phyloP scores from a whole-genome alignment of 1,140 invertebrate species.

The Drosophila mayri region DNA sequence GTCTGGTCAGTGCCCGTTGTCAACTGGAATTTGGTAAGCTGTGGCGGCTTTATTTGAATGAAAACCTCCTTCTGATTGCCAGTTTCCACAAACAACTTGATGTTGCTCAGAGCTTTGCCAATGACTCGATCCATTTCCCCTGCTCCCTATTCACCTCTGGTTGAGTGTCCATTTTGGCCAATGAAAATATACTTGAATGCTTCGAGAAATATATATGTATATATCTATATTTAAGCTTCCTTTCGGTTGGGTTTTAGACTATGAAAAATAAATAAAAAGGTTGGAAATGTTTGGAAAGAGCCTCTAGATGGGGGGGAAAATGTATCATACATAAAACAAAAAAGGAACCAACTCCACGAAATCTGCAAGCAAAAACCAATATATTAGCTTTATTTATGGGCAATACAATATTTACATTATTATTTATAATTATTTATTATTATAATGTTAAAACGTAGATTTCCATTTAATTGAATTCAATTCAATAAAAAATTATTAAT shows the following conservation, averaged over 20 bases:
- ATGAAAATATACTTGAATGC: neutral
- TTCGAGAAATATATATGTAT: no score
- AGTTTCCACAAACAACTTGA: conserved; percentile 31
- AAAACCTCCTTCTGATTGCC: conserved; percentile 16
- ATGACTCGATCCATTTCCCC: conserved; percentile 3
- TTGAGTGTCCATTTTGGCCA: neutral
- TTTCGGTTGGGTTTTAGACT: neutral
- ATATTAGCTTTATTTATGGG: no score
- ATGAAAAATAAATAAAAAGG: neutral
- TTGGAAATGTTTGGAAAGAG: neutral
- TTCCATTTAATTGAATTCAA: no score
- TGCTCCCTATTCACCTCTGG: neutral
- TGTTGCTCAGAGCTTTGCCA: conserved; percentile 27
- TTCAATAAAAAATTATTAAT: no score
- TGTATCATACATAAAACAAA: no score
- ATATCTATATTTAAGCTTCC: neutral
- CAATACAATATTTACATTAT: no score
- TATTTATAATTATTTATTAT: no score
- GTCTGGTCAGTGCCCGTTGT: no score
- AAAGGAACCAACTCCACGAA: no score
- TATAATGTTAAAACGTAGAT: no score
- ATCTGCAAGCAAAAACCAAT: no score
- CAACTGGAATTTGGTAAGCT: neutral
- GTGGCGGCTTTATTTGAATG: conserved; percentile 23
- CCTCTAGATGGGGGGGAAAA: neutral